Percentiles rank a stretch among this genome's conserved stretches.
phyloP scores from a whole-genome alignment of 1,140 invertebrate species.

The Dermatophagoides farinae region DNA sequence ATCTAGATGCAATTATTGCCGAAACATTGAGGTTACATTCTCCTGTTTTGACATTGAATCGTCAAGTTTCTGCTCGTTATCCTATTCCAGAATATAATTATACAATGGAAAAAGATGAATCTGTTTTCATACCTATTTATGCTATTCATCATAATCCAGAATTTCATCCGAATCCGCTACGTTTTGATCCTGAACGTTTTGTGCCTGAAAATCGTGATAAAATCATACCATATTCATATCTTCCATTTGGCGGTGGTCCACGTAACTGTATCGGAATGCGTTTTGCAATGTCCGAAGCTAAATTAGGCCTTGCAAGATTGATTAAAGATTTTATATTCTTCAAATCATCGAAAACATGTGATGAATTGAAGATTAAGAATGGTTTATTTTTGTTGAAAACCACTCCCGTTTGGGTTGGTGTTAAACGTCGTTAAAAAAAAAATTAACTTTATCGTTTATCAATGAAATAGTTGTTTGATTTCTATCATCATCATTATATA shows the following conservation, averaged over 20 bases:
- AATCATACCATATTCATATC: conserved; percentile 8
- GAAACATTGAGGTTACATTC: conserved; percentile 44
- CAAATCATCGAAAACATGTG: neutral
- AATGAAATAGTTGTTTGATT: too few relatives aligned
- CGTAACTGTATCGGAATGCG: conserved; percentile 15
- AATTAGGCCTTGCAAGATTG: conserved; percentile 15
- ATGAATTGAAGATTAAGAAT: neutral
- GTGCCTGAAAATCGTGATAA: conserved; percentile 5
- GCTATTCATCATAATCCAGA: conserved; percentile 39
- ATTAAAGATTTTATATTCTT: conserved; percentile 20
- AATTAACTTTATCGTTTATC: too few relatives aligned
- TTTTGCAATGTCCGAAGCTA: conserved; percentile 13
- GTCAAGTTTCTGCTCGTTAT: conserved; percentile 32
- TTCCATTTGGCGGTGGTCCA: conserved; percentile 12
- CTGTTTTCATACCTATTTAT: conserved; percentile 36
- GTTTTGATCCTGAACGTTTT: conserved; percentile 39
- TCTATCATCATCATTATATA: too few relatives aligned
- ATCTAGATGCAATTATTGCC: conserved; percentile 24
- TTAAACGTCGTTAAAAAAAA: neutral
- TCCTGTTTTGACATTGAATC: conserved; percentile 33
- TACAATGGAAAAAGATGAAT: conserved; percentile 28
- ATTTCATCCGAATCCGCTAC: conserved; percentile 35
- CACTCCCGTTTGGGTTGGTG: neutral
- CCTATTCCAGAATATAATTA: conserved; percentile 29
- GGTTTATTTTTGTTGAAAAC: neutral